Evolutionary conservation across 2,888 invertebrate species (phyloP), one percentile per base, ranked within the genome.

Genomic region (Nemotelus nigrinus): DNA sequence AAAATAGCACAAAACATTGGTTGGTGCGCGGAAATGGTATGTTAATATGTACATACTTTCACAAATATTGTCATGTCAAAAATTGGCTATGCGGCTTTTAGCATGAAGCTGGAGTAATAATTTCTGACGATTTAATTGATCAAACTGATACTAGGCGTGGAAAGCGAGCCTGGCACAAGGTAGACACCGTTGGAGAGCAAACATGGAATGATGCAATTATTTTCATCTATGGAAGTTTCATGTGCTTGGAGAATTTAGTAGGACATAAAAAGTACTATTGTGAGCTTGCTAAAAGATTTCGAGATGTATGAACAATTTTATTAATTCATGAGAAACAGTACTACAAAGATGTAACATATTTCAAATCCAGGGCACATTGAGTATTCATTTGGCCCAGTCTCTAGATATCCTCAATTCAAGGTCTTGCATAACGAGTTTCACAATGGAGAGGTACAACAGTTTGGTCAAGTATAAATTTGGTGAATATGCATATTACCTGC

Each of bases 1-100:
- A 89, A 91, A 80, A 85, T 92, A 79, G 94, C 94, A 0, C 92
- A 93, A 81, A 91, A 95, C 82, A 89, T 96, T 85, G 96, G 96
- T 80, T 96, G 96, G 96, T 95, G 96, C 85, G 90, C 94, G 3
- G 97, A 97, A 90, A 90, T 96, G 92, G 96, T 96, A 86, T 89
- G 53, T 53, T 53, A 53, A 53, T 53, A 53, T 53, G 6, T 53
- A 7, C 7, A 7, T 53, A 7, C 10, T 10, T 53, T 53, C 10
- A 53, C 10, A 10, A 53, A 53, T 1, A 25, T 25, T 25, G 25
- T 25, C 25, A 25, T 88, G 94, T 76, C 93, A 92, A 0, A 85
- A 94, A 67, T 89, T 92, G 0, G 89, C 92, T 0, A 91, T 93
- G 2, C 65, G 90, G 93, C 0, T 94, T 93, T 86, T 92, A 91